Base-by-base conservation (phyloP, 1,140 invertebrate genomes). In the Neelides sp. region DNA sequence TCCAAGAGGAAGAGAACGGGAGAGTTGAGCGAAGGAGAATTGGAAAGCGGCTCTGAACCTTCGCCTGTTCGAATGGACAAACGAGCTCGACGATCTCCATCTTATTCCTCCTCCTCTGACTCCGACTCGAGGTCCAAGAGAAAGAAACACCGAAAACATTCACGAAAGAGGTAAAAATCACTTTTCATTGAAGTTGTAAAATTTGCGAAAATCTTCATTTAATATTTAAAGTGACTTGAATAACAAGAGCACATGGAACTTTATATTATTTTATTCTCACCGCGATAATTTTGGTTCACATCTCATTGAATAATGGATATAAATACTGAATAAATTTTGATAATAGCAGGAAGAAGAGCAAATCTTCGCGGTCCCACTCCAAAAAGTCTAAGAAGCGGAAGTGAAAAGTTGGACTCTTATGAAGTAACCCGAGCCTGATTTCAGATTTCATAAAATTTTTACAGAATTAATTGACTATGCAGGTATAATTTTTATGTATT, bases 351-450 rank as follows among this genome's bases (percentile, higher is more conserved):
- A 47, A 22, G 45, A 22, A 45, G 28, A 34, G 28, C 22, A 45
- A 30, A 28, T 40, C 22, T 42, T 34, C 40, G 1, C 36, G 22
- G 46, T 52, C 50, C 28, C 41, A 52, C 24, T 45, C 50, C 22
- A 48, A 44, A 43, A 54, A 54, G 17, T 54, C 52, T 15, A 54
- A 49, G 34, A 43, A 40, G 17, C 43, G 27, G n/a, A n/a, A n/a
- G n/a, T n/a, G n/a, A n/a, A n/a, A n/a, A n/a, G n/a, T n/a, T n/a
- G n/a, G n/a, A n/a, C n/a, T n/a, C n/a, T n/a, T n/a, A n/a, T n/a
- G n/a, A n/a, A n/a, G n/a, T n/a, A n/a, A n/a, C n/a, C n/a, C n/a
- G n/a, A n/a, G n/a, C n/a, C n/a, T n/a, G n/a, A n/a, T n/a, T n/a
- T n/a, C n/a, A n/a, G n/a, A n/a, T n/a, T n/a, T n/a, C n/a, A n/a